These are phyloP conservation scores for Agrotis puta DNA, from an alignment of 2,888 invertebrate species.

Conservation along the genomic window DNA sequence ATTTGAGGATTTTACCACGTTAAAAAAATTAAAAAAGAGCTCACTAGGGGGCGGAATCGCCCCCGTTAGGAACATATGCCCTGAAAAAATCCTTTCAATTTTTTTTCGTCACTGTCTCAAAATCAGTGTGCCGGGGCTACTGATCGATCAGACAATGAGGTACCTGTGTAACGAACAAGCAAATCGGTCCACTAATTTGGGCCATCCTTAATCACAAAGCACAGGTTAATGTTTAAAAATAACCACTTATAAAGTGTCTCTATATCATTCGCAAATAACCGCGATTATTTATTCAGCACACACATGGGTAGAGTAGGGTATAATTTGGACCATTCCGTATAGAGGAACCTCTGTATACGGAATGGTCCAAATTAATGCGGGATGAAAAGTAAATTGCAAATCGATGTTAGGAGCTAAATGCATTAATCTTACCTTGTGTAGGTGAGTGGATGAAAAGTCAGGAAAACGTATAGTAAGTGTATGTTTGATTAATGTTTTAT, in stretches of 20 bases:
- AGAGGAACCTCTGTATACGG: background rate
- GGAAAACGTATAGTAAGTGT: conserved; percentile 1
- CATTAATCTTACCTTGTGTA: conserved; percentile 51
- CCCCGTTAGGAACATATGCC: no score
- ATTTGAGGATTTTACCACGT: no score
- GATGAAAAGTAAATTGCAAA: conserved; percentile 59
- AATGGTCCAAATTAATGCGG: conserved; percentile 35
- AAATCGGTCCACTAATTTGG: background rate
- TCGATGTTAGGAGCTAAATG: conserved; percentile 41
- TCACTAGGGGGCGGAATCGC: no score
- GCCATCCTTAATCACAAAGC: conserved; percentile 24
- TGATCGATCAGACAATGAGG: background rate
- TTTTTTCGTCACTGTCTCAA: background rate
- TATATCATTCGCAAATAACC: conserved; percentile 25
- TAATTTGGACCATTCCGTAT: conserved; percentile 32
- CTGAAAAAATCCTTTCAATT: background rate
- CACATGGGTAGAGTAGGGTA: conserved; percentile 23
- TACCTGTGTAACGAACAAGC: background rate
- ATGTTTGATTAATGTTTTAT: conserved; percentile 40
- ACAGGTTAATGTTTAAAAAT: conserved; percentile 39
- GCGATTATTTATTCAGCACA: conserved; percentile 45
- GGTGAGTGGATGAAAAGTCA: conserved; percentile 24
- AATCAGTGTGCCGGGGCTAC: no score
- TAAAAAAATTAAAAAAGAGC: no score
- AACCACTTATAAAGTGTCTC: conserved; percentile 20